Evolutionary conservation across 1,140 invertebrate species (phyloP), one percentile per base, ranked within the genome.

Genomic region (Tenebrio molitor): DNA sequence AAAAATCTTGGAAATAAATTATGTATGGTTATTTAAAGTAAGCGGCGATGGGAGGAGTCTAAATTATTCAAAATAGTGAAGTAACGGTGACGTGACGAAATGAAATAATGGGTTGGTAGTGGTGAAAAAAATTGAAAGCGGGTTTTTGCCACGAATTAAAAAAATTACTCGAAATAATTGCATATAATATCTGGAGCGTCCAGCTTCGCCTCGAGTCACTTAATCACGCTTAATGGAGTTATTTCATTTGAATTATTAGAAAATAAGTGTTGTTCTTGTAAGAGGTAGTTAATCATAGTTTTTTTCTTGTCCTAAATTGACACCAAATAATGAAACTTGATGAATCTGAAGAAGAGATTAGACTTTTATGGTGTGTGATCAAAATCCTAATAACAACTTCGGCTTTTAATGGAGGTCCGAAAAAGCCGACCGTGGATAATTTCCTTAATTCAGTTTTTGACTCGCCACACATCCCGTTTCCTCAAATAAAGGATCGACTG

Each of bases 371-470:
- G 50, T 58, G 50, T 58, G 50, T 58, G 50, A 58, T 58, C 50
- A 58, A 58, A 58, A 25, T 58, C 50, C 50, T 58, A 58, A 58
- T 58, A 58, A 58, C 23, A 29, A 34, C 50, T 23, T 58, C 29
- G 21, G 12, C n/a, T 58, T 58, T 58, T 58, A 58, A 58, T 58
- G 29, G 50, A 29, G 6, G 21, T 23, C 21, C 14, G 15, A 58
- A 58, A 58, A 58, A 15, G 23, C 50, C 21, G 23, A 58, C 50
- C 50, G 23, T 58, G 23, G 25, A 58, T 58, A 58, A 58, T 58
- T 58, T 29, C 23, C 50, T 58, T 58, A 58, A 58, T 58, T 58
- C 50, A 58, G 50, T 58, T 58, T 58, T 58, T 58, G 50, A 29
- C 21, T 29, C 21, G 23, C 50, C 50, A 58, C 50, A 58, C 50